phyloP scores from a whole-genome alignment of 2,113 vertebrate genomes.

The Prolemur simus region DNA sequence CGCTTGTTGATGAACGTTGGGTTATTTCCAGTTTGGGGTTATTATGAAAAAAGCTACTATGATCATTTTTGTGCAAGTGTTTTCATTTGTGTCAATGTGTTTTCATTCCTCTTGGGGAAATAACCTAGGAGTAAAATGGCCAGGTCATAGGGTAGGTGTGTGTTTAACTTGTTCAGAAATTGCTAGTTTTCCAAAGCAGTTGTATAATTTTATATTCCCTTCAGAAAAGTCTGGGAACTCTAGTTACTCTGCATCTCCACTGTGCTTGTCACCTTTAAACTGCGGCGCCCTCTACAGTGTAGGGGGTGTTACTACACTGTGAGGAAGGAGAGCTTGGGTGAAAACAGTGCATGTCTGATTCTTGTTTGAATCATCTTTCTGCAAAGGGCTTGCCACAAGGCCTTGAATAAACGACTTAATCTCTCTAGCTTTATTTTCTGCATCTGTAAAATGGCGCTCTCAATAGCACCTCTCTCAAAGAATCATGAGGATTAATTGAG shows the following conservation, averaged over 20 bases:
- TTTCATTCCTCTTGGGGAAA: not conserved
- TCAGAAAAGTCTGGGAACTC: not conserved
- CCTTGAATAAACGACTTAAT: not conserved
- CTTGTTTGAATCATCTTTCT: not conserved
- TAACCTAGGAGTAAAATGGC: not conserved
- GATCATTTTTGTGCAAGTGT: not conserved
- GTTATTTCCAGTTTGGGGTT: not conserved
- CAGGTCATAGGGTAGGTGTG: not conserved
- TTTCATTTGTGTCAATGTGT: not conserved
- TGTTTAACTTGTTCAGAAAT: not conserved
- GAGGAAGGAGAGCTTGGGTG: not conserved
- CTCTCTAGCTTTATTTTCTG: not conserved
- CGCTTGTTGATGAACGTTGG: not conserved
- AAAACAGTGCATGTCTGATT: not conserved
- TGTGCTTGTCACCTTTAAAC: not conserved
- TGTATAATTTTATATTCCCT: not conserved
- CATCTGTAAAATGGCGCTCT: not conserved
- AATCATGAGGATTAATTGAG: not conserved
- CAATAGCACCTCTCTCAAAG: not conserved
- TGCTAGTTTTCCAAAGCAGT: not conserved
- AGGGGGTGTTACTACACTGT: not conserved
- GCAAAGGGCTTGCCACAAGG: not conserved
- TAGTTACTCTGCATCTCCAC: not conserved
- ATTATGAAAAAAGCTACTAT: not conserved
- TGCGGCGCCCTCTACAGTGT: not conserved